Evolutionary conservation across 2,888 invertebrate species (phyloP).

Genomic region (Aphidoletes aphidimyza): DNA sequence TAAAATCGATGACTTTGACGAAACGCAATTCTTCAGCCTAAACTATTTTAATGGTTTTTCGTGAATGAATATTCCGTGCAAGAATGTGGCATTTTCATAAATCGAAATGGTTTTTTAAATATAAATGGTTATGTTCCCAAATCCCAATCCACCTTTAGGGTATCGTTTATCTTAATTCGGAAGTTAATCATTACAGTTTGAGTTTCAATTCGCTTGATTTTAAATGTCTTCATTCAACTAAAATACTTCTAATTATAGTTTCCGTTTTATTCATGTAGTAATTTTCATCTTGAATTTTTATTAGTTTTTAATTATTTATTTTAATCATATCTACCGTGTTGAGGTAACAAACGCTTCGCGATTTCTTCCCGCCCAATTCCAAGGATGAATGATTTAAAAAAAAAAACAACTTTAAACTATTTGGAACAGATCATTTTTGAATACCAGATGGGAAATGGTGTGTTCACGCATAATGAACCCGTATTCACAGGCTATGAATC

Average conservation of each 20-base stretch:
- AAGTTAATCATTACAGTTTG: too few species aligned
- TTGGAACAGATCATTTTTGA: too few species aligned
- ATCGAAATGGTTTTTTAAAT: too few species aligned
- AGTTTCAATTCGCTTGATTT: background rate
- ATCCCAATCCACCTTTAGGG: too few species aligned
- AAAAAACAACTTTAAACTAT: background rate
- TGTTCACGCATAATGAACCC: constrained; percentile 12
- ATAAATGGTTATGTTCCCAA: too few species aligned
- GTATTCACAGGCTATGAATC: background rate
- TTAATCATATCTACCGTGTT: too few species aligned
- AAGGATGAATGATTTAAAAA: background rate
- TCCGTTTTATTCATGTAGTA: too few species aligned
- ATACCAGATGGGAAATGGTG: background rate
- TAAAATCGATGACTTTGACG: constrained; percentile 15
- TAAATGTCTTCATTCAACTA: background rate
- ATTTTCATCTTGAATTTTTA: background rate
- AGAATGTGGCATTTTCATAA: too few species aligned
- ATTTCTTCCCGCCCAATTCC: background rate
- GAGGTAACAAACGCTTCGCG: too few species aligned
- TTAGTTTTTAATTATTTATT: background rate
- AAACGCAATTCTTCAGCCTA: background rate
- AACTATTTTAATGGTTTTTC: background rate
- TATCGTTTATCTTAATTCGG: background rate
- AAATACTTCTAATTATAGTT: background rate
- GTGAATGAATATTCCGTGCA: too few species aligned